Evolutionary conservation across 2,797 vertebrate genomes (phyloP), one percentile per base, ranked within the genome.

Genomic region (Eulemur coronatus): DNA sequence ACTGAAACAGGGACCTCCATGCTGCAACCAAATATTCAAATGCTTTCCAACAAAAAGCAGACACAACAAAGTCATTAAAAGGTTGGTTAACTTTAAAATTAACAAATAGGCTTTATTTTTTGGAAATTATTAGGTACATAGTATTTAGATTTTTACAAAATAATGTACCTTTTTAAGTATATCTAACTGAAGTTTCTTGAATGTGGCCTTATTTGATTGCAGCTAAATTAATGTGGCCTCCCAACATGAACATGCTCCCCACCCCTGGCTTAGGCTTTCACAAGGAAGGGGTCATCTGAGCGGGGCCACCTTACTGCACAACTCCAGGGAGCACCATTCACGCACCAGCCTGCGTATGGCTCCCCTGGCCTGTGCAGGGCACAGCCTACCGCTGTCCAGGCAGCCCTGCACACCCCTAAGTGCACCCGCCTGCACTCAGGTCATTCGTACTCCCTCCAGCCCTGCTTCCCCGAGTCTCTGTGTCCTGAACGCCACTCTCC

Each of bases 301-400:
- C 13, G 17, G 7, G 43, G 35, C 38, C 0, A 0, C 73, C 78
- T 5, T 30, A 50, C 9, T 33, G 5, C 30, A n/a, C n/a, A 70
- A 30, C 48, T 52, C 18, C 5, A 12, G 18, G 14, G 33, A 57
- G 17, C 4, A 2, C 18, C 46, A 10, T 33, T 43, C n/a, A 28
- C 2, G 0, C 28, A 35, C 14, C 0, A 22, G 59, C 41, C 81
- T 38, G 4, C 1, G 2, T 0, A 13, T 0, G 2, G 28, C 35
- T 85, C 22, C 30, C 48, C 41, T 30, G 30, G 28, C 33, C 13
- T 28, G 3, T 7, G 22, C 26, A 48, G 55, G 61, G 38, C 0
- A 1, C 13, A 61, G 17, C 22, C 46, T 13, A 15, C 28, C 43
- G 8, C 17, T 6, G 24, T 30, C 4, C 24, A 33, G 30, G 41